phyloP scores from a whole-genome alignment of 2,888 invertebrate genomes.

The Hirudinaria manillensis region DNA sequence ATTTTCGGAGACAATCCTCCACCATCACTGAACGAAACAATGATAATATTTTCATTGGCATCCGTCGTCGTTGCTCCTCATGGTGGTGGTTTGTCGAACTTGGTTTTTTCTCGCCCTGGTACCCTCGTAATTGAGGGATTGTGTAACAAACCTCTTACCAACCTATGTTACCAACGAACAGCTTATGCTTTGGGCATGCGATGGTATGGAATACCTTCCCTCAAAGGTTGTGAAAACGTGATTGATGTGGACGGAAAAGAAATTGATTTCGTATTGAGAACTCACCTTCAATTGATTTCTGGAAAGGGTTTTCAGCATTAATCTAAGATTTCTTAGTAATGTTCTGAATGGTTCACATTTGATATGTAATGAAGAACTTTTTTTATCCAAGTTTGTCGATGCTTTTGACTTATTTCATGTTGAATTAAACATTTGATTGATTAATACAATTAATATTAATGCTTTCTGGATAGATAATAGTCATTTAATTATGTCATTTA shows the following conservation, averaged over 20 bases:
- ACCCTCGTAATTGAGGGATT: constrained; percentile 38
- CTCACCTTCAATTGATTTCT: not conserved
- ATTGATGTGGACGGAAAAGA: not conserved
- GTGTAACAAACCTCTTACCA: constrained; percentile 35
- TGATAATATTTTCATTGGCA: constrained; percentile 37
- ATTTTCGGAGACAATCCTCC: constrained; percentile 34
- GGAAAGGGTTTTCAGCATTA: too few species aligned
- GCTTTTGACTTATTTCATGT: too few species aligned
- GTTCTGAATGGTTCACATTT: too few species aligned
- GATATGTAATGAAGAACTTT: too few species aligned
- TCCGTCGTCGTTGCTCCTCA: constrained; percentile 40
- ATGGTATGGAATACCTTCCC: constrained; percentile 6
- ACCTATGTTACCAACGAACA: constrained; percentile 37
- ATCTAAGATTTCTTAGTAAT: too few species aligned
- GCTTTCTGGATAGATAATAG: too few species aligned
- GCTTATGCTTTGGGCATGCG: constrained; percentile 34
- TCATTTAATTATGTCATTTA: too few species aligned
- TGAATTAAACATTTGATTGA: too few species aligned
- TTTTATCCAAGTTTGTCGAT: too few species aligned
- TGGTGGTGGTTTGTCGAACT: constrained; percentile 40
- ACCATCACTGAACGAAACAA: constrained; percentile 32
- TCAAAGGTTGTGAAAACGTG: not conserved
- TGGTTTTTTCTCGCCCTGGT: constrained; percentile 37
- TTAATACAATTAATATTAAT: too few species aligned
- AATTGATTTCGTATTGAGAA: not conserved